phyloP scores from a whole-genome alignment of 2,888 invertebrate genomes.

The Metallyticus violacea region DNA sequence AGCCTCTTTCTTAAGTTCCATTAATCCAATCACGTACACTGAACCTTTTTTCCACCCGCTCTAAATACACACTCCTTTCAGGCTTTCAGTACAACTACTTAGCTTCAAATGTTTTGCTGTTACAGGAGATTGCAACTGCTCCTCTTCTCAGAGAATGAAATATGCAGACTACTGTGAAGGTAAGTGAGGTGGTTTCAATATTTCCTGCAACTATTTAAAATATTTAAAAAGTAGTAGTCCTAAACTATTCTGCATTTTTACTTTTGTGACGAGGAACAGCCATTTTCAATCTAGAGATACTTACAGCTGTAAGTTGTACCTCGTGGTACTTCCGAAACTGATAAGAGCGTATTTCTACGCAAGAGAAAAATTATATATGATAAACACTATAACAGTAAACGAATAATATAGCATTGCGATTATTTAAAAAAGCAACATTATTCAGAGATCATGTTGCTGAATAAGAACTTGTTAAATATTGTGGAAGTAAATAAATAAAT shows the following conservation, averaged over 20 bases:
- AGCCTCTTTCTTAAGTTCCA: too few species aligned
- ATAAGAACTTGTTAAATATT: too few species aligned
- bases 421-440: too few species aligned
- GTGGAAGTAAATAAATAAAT: too few species aligned
- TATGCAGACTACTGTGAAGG: neutral
- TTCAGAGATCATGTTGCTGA: too few species aligned
- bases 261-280: neutral
- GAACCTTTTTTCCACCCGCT: neutral
- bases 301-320: neutral
- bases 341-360: neutral
- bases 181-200: neutral
- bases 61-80: neutral
- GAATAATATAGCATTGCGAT: too few species aligned
- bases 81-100: neutral
- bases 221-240: neutral
- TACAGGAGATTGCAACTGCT: neutral
- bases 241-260: neutral
- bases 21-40: neutral
- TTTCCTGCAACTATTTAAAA: neutral
- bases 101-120: neutral
- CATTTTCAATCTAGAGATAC: neutral
- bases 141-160: neutral
- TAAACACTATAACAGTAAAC: too few species aligned
- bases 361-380: too few species aligned
- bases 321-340: neutral